These are phyloP conservation scores for Rhynchomys soricoides DNA, from an alignment of 2,113 vertebrate species.

Conservation along the genomic window DNA sequence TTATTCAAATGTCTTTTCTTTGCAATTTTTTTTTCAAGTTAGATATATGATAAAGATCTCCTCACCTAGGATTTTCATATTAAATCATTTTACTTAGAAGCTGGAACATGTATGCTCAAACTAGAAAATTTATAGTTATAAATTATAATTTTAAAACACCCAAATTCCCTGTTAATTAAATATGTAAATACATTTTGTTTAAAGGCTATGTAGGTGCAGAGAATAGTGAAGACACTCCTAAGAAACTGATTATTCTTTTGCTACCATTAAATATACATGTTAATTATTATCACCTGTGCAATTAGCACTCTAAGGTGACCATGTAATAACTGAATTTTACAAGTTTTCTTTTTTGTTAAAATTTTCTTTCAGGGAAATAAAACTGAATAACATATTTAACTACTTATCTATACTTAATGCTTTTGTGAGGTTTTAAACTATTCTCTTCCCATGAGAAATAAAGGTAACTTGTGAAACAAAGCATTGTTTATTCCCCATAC, in stretches of 20 bases:
- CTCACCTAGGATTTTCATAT: not conserved
- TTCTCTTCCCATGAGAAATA: not conserved
- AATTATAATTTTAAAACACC: not conserved
- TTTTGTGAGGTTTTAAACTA: not conserved
- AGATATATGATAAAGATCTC: not conserved
- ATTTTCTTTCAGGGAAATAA: not conserved
- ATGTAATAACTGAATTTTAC: conserved; percentile 34
- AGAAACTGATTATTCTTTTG: conserved; percentile 25
- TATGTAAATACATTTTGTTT: not conserved
- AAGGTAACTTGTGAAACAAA: not conserved
- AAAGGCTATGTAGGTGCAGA: not conserved
- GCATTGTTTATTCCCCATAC: not conserved
- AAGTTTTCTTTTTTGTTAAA: not conserved
- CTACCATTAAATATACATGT: not conserved
- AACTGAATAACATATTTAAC: not conserved
- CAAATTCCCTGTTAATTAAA: not conserved
- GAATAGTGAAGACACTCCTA: not conserved
- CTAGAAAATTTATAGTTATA: not conserved
- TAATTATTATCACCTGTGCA: conserved; percentile 36
- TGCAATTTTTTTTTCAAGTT: not conserved
- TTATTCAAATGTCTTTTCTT: not conserved
- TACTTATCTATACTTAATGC: not conserved
- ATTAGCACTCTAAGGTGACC: conserved; percentile 46
- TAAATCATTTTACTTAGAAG: not conserved
- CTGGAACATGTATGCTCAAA: not conserved